A percentile compares a stretch with the other conserved stretches of the same genome.
These are phyloP conservation scores for Chymomyza caudatula DNA, from an alignment of 2,888 invertebrate species.

Conservation along the genomic window DNA sequence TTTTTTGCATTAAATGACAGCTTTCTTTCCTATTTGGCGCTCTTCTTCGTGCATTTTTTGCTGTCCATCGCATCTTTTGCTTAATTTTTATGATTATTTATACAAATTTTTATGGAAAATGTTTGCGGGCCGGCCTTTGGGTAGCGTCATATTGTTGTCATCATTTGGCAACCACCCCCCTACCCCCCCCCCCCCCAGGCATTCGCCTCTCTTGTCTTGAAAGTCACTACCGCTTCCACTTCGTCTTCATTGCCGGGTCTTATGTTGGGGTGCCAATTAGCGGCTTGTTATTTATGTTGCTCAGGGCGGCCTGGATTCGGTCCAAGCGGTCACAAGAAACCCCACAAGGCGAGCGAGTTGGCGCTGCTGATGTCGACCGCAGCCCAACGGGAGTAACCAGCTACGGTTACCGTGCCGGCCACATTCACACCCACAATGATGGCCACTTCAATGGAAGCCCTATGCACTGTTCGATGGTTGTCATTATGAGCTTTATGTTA, in stretches of 20 bases:
- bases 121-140: neutral
- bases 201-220: no score
- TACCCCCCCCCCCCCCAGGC: neutral
- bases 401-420: neutral
- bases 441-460: neutral
- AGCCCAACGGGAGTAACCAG: neutral
- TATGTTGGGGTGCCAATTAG: neutral
- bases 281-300: slow-evolving; percentile 8
- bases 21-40: slow-evolving; percentile 16
- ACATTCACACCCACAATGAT: neutral
- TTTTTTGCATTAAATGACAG: slow-evolving; percentile 43
- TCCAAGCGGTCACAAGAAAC: neutral
- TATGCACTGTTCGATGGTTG: neutral
- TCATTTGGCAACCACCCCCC: neutral
- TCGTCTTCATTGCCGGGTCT: neutral
- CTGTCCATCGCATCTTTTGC: slow-evolving; percentile 21
- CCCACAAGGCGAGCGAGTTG: slow-evolving; percentile 3
- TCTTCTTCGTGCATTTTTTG: neutral
- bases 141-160: slow-evolving; percentile 34
- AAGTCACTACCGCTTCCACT: no score
- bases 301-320: neutral
- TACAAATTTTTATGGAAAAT: slow-evolving; percentile 28
- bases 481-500: neutral
- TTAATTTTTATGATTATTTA: slow-evolving; percentile 63
- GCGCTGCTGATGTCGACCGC: neutral